phyloP scores from a whole-genome alignment of 1,140 invertebrate genomes.

The Drosophila murphyi region DNA sequence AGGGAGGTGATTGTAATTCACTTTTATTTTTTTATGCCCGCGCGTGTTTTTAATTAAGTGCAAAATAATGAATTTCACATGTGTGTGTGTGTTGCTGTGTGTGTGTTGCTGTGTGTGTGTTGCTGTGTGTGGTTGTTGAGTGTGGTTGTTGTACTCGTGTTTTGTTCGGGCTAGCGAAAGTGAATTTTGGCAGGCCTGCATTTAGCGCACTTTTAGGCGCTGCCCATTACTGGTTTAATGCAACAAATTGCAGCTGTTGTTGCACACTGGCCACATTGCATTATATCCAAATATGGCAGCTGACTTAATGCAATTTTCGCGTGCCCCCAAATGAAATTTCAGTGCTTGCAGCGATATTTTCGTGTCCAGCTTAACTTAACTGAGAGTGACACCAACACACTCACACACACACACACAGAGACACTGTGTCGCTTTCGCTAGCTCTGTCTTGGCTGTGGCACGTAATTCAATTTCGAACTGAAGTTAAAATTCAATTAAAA shows the following conservation, averaged over 20 bases:
- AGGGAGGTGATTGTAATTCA: slow-evolving; percentile 29
- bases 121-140: slow-evolving; percentile 13
- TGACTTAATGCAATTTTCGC: slow-evolving; percentile 59
- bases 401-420: slow-evolving; percentile 15
- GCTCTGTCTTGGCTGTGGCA: slow-evolving; percentile 60
- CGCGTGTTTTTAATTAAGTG: slow-evolving; percentile 79
- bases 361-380: slow-evolving; percentile 32
- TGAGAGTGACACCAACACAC: slow-evolving; percentile 2
- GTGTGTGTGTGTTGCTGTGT: not conserved
- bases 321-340: slow-evolving; percentile 56
- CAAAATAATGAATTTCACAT: slow-evolving; percentile 65
- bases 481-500: slow-evolving; percentile 84
- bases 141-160: not conserved
- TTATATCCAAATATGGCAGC: slow-evolving; percentile 45
- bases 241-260: slow-evolving; percentile 40
- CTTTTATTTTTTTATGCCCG: slow-evolving; percentile 38
- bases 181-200: slow-evolving; percentile 34
- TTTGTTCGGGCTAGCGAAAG: slow-evolving; percentile 28
- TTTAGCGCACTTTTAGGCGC: slow-evolving; percentile 50
- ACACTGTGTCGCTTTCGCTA: slow-evolving; percentile 1
- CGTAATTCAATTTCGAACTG: slow-evolving; percentile 83
- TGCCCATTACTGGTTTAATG: slow-evolving; percentile 65
- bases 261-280: slow-evolving; percentile 36
- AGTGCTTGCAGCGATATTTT: slow-evolving; percentile 55
- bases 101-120: not conserved